phyloP scores from a whole-genome alignment of 1,140 invertebrate genomes.

The Diabrotica undecimpunctata region DNA sequence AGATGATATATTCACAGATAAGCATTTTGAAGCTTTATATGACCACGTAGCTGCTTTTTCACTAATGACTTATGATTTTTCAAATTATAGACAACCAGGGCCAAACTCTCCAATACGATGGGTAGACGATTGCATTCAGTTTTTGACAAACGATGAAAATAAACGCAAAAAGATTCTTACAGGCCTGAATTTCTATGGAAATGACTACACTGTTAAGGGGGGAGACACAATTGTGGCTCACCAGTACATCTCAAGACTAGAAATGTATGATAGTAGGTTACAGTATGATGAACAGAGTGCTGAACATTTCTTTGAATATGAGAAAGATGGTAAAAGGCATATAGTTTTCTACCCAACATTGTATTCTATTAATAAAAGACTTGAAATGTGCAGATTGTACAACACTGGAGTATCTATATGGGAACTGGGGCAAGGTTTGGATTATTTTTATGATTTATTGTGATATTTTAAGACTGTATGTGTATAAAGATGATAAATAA shows the following conservation, averaged over 20 bases:
- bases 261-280: slow-evolving; percentile 65
- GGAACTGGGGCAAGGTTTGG: slow-evolving; percentile 92
- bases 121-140: slow-evolving; percentile 74
- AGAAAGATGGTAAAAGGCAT: slow-evolving; percentile 62
- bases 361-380: slow-evolving; percentile 74
- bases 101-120: slow-evolving; percentile 86
- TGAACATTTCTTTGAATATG: slow-evolving; percentile 85
- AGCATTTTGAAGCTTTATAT: slow-evolving; percentile 74
- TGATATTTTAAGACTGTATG: not conserved
- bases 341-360: slow-evolving; percentile 87
- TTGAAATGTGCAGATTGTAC: slow-evolving; percentile 75
- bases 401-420: slow-evolving; percentile 87
- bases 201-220: slow-evolving; percentile 75
- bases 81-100: slow-evolving; percentile 71
- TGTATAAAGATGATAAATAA: not conserved
- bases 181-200: slow-evolving; percentile 93
- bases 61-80: slow-evolving; percentile 95
- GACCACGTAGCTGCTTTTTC: slow-evolving; percentile 80
- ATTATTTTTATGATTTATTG: slow-evolving; percentile 66
- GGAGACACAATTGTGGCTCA: slow-evolving; percentile 74
- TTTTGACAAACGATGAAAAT: slow-evolving; percentile 61
- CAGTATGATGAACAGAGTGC: slow-evolving; percentile 72
- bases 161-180: slow-evolving; percentile 76
- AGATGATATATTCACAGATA: slow-evolving; percentile 67
- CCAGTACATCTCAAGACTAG: slow-evolving; percentile 70